phyloP scores from a whole-genome alignment of 2,888 invertebrate species.

The Coremacera marginata region DNA sequence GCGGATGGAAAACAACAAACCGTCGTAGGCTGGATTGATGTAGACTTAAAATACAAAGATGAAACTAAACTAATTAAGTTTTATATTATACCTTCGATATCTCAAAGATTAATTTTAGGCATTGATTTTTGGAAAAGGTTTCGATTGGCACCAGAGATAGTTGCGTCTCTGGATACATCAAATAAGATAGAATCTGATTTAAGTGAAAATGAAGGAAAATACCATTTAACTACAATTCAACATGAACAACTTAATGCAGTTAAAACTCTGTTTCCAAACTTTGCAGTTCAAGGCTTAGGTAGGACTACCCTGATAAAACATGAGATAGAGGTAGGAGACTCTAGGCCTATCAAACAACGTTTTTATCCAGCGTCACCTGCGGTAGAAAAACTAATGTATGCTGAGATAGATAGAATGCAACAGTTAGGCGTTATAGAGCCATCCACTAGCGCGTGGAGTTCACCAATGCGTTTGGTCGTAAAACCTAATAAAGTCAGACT shows the following conservation, averaged over 20 bases:
- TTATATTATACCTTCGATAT: slow-evolving; percentile 24
- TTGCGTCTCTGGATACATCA: background rate
- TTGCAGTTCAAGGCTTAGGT: slow-evolving; percentile 31
- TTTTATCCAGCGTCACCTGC: slow-evolving; percentile 45
- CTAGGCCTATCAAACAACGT: slow-evolving; percentile 45
- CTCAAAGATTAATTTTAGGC: slow-evolving; percentile 27
- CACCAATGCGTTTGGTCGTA: slow-evolving; percentile 25
- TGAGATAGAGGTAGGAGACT: slow-evolving; percentile 41
- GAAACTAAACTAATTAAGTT: background rate
- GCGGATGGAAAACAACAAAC: background rate
- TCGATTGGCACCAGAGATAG: slow-evolving; percentile 2
- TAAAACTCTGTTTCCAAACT: background rate
- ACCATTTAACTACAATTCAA: too few relatives aligned
- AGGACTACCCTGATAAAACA: slow-evolving; percentile 41
- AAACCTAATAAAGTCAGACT: slow-evolving; percentile 35
- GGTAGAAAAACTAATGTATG: slow-evolving; percentile 43
- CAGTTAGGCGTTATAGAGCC: slow-evolving; percentile 52
- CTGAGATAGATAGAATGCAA: slow-evolving; percentile 57
- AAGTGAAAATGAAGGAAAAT: background rate
- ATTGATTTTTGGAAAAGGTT: slow-evolving; percentile 31
- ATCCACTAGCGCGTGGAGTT: slow-evolving; percentile 27
- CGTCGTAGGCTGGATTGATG: background rate
- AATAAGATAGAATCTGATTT: background rate
- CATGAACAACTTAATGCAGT: too few relatives aligned
- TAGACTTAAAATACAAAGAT: slow-evolving; percentile 13